Percentiles rank a stretch among this genome's conserved stretches.
phyloP scores from a whole-genome alignment of 2,113 vertebrate genomes.

The Corythaixoides concolor region DNA sequence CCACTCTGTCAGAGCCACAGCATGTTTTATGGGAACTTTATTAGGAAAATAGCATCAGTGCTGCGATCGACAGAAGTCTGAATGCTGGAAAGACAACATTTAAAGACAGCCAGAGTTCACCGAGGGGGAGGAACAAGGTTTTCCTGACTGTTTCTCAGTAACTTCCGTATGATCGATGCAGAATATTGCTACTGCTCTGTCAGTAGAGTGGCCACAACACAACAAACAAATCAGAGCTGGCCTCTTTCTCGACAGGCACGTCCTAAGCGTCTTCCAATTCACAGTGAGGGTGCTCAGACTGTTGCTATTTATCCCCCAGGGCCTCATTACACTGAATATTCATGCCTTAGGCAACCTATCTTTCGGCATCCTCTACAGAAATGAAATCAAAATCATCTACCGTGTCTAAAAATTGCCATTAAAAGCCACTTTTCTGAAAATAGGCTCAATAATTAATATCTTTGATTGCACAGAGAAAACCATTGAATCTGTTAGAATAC shows the following conservation, averaged over 20 bases:
- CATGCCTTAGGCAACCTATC: conserved; percentile 58
- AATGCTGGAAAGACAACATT: background rate
- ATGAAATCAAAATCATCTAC: conserved; percentile 57
- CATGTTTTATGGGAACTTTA: background rate
- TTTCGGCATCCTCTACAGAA: conserved; percentile 51
- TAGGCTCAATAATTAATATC: conserved; percentile 67
- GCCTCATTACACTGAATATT: conserved; percentile 62
- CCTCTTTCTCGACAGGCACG: background rate
- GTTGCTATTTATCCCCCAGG: conserved; percentile 51
- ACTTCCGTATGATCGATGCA: rapidly evolving
- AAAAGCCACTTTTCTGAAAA: conserved; percentile 60
- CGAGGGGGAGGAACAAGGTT: background rate
- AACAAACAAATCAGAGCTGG: background rate
- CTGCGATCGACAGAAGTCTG: rapidly evolving
- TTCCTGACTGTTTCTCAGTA: background rate
- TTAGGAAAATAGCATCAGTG: background rate
- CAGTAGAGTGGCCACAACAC: background rate
- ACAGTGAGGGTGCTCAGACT: conserved; percentile 35
- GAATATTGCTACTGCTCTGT: background rate
- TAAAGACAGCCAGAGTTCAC: background rate
- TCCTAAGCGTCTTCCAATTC: conserved; percentile 18
- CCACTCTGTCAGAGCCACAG: rapidly evolving
- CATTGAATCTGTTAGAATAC: conserved; percentile 52
- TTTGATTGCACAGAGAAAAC: conserved; percentile 64
- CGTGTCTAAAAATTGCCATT: conserved; percentile 61